These are phyloP conservation scores for Eupeodes latifasciatus DNA, from an alignment of 2,888 invertebrate species.

Conservation along the genomic window DNA sequence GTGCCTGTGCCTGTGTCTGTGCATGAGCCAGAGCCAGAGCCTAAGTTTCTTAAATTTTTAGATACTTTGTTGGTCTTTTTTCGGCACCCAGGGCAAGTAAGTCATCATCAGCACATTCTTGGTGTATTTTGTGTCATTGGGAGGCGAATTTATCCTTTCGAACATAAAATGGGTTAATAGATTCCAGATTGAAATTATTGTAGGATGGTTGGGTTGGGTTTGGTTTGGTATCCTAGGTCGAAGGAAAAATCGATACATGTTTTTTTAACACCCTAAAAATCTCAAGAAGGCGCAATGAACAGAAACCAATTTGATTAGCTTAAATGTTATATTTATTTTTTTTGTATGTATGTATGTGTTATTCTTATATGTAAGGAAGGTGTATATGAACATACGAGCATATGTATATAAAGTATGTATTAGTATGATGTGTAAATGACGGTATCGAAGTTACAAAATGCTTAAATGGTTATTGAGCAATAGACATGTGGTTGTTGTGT, in stretches of 20 bases:
- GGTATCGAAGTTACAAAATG: constrained; percentile 5
- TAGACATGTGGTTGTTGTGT: neutral
- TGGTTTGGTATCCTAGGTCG: neutral
- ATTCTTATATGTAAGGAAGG: neutral
- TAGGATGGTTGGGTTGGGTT: neutral
- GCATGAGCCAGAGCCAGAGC: neutral
- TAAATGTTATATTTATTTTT: constrained; percentile 7
- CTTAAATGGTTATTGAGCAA: neutral
- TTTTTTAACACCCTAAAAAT: neutral
- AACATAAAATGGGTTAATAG: constrained; percentile 57
- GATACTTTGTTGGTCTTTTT: neutral
- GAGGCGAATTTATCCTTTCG: constrained; percentile 32
- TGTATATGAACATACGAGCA: neutral
- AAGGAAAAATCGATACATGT: constrained; percentile 13
- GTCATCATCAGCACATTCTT: constrained; percentile 23
- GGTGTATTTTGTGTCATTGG: constrained; percentile 5
- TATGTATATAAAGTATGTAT: neutral
- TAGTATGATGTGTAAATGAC: neutral
- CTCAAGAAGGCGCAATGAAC: neutral
- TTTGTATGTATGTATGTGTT: neutral
- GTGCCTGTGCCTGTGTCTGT: neutral
- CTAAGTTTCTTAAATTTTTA: constrained; percentile 26
- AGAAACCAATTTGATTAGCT: constrained; percentile 20
- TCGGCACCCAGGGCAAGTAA: neutral
- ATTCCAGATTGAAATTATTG: constrained; percentile 62